A percentile compares a stretch with the other conserved stretches of the same genome.
phyloP scores from a whole-genome alignment of 2,888 invertebrate species.

The Phengaris arion region DNA sequence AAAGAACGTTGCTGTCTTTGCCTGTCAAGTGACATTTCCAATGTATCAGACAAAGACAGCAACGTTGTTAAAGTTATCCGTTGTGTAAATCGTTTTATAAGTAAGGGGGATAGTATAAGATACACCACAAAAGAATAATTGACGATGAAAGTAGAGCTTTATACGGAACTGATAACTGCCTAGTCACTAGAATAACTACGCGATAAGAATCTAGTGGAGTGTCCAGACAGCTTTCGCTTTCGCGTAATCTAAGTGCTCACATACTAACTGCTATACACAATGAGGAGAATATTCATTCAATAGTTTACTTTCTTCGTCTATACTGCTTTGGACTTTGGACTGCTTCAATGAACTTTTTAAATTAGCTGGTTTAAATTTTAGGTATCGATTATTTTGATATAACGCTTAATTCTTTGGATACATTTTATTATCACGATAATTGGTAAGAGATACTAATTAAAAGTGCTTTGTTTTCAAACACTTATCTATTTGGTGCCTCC shows the following conservation, averaged over 20 bases:
- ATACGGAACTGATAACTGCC: conserved; percentile 20
- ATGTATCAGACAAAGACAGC: too few relatives aligned
- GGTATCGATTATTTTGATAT: background rate
- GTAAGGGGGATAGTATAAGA: too few relatives aligned
- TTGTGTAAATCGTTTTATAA: too few relatives aligned
- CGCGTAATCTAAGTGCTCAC: conserved; percentile 12
- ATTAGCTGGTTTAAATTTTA: background rate
- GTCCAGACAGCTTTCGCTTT: conserved; percentile 24
- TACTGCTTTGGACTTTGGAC: background rate
- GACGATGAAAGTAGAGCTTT: conserved; percentile 11
- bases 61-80: too few relatives aligned
- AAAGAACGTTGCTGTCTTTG: too few relatives aligned
- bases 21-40: too few relatives aligned
- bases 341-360: background rate
- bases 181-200: conserved; percentile 21
- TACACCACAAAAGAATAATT: background rate
- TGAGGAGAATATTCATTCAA: conserved; percentile 12
- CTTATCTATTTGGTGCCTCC: background rate
- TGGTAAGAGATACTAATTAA: too few relatives aligned
- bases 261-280: conserved; percentile 9
- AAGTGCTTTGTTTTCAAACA: too few relatives aligned
- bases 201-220: conserved; percentile 18
- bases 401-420: too few relatives aligned
- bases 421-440: background rate
- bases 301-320: background rate